A percentile compares a stretch with the other conserved stretches of the same genome.
Evolutionary conservation across 2,888 invertebrate species (phyloP).

Genomic region (Apeira syringaria): DNA sequence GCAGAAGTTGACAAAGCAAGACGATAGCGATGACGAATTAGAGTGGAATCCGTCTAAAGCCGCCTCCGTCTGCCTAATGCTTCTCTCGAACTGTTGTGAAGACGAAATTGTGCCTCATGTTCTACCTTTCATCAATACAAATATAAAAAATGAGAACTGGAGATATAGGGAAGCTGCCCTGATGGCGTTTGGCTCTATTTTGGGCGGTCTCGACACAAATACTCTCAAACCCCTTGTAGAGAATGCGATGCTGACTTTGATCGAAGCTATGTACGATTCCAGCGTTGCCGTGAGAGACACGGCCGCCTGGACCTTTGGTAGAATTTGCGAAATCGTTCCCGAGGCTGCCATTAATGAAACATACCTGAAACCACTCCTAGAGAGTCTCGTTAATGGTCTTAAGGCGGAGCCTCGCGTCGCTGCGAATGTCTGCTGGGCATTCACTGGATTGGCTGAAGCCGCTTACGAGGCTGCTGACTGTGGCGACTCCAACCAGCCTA

Average conservation of each 20-base stretch:
- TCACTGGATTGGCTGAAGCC: slow-evolving; percentile 97
- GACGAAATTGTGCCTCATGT: slow-evolving; percentile 98
- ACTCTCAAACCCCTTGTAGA: slow-evolving; percentile 97
- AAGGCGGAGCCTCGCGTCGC: slow-evolving; percentile 98
- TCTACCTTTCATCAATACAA: slow-evolving; percentile 97
- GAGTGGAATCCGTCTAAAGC: slow-evolving; percentile 99
- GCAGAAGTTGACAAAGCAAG: slow-evolving; percentile 97
- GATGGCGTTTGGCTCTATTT: slow-evolving; percentile 98
- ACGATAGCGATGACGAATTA: slow-evolving; percentile 98
- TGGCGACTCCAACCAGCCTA: slow-evolving; percentile 88
- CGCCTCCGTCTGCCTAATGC: slow-evolving; percentile 99
- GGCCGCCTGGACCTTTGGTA: slow-evolving; percentile 98
- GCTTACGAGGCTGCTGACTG: slow-evolving; percentile 95
- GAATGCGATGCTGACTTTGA: slow-evolving; percentile 97
- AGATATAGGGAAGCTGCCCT: slow-evolving; percentile 97
- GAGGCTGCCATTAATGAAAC: slow-evolving; percentile 96
- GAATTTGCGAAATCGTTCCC: slow-evolving; percentile 98
- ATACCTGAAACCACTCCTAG: slow-evolving; percentile 91
- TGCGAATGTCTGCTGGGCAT: slow-evolving; percentile 99
- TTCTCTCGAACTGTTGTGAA: slow-evolving; percentile 98
- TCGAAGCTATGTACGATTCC: slow-evolving; percentile 96
- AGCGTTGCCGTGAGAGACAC: slow-evolving; percentile 98
- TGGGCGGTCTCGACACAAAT: slow-evolving; percentile 94
- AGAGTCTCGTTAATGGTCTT: slow-evolving; percentile 92
- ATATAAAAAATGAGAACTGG: slow-evolving; percentile 97